Evolutionary conservation across 1,140 invertebrate genomes (phyloP).

Genomic region (Elysia chlorotica): DNA sequence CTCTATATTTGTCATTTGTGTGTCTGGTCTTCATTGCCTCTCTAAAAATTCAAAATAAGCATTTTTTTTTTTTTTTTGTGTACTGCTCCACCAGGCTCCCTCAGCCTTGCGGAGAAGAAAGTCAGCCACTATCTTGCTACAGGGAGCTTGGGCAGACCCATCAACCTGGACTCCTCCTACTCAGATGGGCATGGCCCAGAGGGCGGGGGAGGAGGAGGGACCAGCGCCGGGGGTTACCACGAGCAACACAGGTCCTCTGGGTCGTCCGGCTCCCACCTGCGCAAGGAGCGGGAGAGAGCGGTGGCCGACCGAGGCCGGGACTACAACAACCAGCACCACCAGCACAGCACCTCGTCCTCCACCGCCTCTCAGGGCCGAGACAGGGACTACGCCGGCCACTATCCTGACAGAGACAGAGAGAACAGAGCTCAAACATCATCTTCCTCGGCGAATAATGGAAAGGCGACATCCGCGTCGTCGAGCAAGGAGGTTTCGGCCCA

Average conservation of each 20-base stretch:
- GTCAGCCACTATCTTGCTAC: constrained; percentile 36
- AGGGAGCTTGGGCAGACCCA: constrained; percentile 24
- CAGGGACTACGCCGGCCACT: background rate
- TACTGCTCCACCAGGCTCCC: constrained; percentile 29
- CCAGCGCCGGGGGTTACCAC: too few species aligned
- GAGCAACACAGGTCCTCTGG: too few species aligned
- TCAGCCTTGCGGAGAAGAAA: constrained; percentile 38
- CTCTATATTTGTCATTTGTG: too few species aligned
- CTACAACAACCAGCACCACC: background rate
- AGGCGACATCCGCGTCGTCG: too few species aligned
- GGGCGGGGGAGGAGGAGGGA: constrained; percentile 26
- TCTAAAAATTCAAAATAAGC: constrained; percentile 2
- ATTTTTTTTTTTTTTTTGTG: constrained; percentile 5
- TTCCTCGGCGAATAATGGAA: too few species aligned
- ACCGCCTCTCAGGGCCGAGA: background rate
- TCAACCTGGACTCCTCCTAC: constrained; percentile 14
- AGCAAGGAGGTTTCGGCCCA: too few species aligned
- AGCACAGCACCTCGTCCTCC: background rate
- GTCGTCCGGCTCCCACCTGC: background rate
- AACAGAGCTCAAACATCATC: too few species aligned
- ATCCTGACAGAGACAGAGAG: too few species aligned
- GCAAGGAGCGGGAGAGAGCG: too few species aligned
- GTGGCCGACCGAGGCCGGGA: too few species aligned
- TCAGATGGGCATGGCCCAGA: constrained; percentile 1
- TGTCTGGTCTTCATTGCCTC: background rate